Conservation (phyloP, 2,113 vertebrate genomes). For the Rhadina sibilatrix region DNA sequence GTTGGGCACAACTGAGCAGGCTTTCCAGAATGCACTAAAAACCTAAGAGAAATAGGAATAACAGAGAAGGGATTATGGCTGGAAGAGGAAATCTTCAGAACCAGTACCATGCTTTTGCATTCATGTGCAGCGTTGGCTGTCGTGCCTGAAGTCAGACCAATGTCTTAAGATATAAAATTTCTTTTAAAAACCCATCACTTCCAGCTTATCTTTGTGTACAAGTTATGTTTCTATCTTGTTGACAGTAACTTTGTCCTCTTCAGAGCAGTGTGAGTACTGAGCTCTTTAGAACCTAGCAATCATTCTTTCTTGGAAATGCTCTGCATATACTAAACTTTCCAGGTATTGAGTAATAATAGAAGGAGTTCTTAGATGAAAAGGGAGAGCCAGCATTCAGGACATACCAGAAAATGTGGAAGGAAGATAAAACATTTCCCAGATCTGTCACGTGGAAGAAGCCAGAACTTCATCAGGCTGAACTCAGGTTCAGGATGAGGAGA, state of each 20-base stretch:
- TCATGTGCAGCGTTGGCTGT: background rate
- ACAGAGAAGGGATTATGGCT: background rate
- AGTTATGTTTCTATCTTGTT: background rate
- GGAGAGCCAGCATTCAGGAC: background rate
- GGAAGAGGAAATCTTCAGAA: background rate
- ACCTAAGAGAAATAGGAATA: background rate
- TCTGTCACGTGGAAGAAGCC: background rate
- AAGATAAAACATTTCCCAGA: background rate
- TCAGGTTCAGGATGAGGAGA: rapidly evolving
- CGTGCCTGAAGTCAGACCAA: background rate
- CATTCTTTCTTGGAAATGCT: background rate
- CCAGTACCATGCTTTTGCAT: background rate
- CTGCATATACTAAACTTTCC: background rate
- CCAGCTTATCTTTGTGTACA: background rate
- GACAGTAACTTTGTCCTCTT: background rate
- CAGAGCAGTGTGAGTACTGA: background rate
- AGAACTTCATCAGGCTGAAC: background rate
- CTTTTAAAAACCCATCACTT: background rate
- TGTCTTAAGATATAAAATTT: background rate
- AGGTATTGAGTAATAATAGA: background rate
- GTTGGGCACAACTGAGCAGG: background rate
- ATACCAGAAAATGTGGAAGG: background rate
- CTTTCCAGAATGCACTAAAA: background rate
- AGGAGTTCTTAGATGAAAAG: background rate
- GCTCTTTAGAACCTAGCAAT: background rate